Percentiles rank a stretch among this genome's conserved stretches.
Conservation (phyloP, 2,888 invertebrate genomes). For the Acanthosepion lycidas region DNA sequence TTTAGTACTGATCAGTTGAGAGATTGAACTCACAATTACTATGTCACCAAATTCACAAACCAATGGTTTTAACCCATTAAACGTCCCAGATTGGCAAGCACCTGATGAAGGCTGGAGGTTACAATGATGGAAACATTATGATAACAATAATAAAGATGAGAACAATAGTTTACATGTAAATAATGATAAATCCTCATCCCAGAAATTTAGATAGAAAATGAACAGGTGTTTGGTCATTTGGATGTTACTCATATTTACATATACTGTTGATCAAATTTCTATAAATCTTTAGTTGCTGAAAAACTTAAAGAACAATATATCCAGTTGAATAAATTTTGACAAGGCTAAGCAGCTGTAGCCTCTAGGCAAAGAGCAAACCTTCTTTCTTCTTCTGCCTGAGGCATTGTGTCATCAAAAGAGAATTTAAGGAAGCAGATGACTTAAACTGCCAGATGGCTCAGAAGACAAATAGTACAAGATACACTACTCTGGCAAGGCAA, state of each 20-base stretch:
- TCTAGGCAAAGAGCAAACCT: background rate
- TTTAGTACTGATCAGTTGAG: too few relatives aligned
- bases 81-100: too few relatives aligned
- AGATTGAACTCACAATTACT: too few relatives aligned
- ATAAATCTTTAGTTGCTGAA: background rate
- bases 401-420: background rate
- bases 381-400: background rate
- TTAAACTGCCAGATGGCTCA: background rate
- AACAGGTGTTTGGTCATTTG: background rate
- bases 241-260: background rate
- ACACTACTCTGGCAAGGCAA: background rate
- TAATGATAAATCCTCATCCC: too few relatives aligned
- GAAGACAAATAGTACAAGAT: background rate
- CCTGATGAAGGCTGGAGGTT: too few relatives aligned
- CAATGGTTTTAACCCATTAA: too few relatives aligned
- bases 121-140: too few relatives aligned
- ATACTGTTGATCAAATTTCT: background rate
- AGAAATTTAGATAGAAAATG: too few relatives aligned
- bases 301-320: conserved; percentile 1
- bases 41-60: too few relatives aligned
- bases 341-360: conserved; percentile 9
- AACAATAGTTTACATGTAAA: too few relatives aligned
- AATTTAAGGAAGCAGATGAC: background rate
- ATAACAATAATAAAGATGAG: too few relatives aligned
- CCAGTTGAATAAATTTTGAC: background rate